Conservation (phyloP, 2,888 invertebrate species). For the Melinaea marsaeus region DNA sequence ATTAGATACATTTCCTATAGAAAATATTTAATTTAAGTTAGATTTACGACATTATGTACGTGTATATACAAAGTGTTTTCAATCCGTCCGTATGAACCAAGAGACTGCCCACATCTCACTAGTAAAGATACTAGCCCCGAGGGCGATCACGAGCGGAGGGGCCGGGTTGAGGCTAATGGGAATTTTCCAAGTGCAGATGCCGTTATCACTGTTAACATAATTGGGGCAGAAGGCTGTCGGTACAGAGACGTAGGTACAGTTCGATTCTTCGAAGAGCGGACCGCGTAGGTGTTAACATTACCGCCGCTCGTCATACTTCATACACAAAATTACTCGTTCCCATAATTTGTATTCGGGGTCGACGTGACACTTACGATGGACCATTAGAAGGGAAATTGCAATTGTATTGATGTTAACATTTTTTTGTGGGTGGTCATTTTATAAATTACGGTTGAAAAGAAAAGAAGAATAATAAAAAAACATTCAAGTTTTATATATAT, state of each 20-base stretch:
- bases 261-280: conserved; percentile 67
- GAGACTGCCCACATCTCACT: not conserved
- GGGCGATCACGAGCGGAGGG: conserved; percentile 9
- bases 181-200: conserved; percentile 30
- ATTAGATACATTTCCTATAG: too few relatives aligned
- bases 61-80: too few relatives aligned
- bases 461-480: conserved; percentile 28
- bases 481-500: not conserved
- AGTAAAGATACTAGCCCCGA: conserved; percentile 5
- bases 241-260: conserved; percentile 54
- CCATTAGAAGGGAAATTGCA: conserved; percentile 74
- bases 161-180: conserved; percentile 19
- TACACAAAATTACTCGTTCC: conserved; percentile 71
- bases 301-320: conserved; percentile 62
- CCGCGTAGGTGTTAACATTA: conserved; percentile 68
- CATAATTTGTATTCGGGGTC: conserved; percentile 75
- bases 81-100: not conserved
- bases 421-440: conserved; percentile 53
- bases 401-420: conserved; percentile 59
- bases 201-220: conserved; percentile 45
- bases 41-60: too few relatives aligned
- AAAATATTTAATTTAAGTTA: too few relatives aligned
- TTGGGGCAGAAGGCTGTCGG: conserved; percentile 65
- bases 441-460: too few relatives aligned
- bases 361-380: conserved; percentile 67